These are phyloP conservation scores for Myrmophylax atrothorax DNA, from an alignment of 2,113 vertebrate genomes.

Conservation along the genomic window DNA sequence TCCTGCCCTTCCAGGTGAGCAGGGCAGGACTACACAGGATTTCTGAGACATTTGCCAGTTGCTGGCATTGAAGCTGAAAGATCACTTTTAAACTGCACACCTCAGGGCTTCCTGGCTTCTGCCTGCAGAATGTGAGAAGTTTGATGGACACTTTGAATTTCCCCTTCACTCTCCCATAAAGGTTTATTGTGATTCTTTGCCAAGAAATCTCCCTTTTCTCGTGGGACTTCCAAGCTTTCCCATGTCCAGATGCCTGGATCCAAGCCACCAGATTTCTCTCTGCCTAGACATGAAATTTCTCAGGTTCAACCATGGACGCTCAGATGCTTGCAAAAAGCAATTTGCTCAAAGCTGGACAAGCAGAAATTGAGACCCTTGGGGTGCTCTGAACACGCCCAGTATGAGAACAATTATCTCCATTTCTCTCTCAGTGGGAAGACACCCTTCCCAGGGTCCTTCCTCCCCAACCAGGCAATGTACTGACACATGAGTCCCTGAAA, in stretches of 20 bases:
- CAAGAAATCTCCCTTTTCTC: slow-evolving; percentile 4
- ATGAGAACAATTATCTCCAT: accelerated
- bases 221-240: neutral
- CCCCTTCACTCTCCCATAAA: neutral
- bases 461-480: accelerated
- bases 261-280: neutral
- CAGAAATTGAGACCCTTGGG: neutral
- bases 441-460: accelerated
- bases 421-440: neutral
- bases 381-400: neutral
- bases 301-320: neutral
- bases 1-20: neutral
- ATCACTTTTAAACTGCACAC: neutral
- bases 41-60: neutral
- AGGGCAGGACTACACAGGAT: neutral
- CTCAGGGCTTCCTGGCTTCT: neutral
- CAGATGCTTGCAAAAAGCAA: neutral
- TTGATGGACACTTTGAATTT: neutral
- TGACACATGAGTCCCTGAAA: neutral
- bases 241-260: neutral
- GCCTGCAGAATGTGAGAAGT: neutral
- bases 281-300: neutral
- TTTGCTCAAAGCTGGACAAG: neutral
- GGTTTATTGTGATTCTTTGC: neutral
- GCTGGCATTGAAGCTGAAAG: neutral